Base-by-base conservation (phyloP, 2,113 vertebrate species). In the Lota lota region DNA sequence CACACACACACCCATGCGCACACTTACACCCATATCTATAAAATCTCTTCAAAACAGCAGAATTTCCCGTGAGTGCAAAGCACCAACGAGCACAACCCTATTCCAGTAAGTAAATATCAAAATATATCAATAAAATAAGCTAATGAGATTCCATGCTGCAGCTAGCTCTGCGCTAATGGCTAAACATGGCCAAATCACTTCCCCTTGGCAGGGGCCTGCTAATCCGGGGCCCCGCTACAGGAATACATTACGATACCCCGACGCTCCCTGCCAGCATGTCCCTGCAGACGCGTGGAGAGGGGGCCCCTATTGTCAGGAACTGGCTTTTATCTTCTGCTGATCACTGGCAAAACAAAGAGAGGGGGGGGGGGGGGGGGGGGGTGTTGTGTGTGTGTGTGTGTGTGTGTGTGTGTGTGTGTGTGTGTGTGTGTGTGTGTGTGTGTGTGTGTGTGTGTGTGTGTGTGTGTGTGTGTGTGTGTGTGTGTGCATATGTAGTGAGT, bases 271-370 rank as follows among this genome's bases (percentile, higher is more conserved):
- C 72, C 81, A 81, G 79, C 66, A 74, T 70, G 68, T 86, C 84
- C 74, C 82, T 61, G 75, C 67, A 73, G 81, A 85, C 79, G 60
- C 79, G 69, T 14, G 40, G 40, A 47, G 40, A 47, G 40, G 64
- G 22, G 67, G 77, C 83, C 75, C 72, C 79, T 71, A 59, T 73
- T 83, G 83, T 83, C 84, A 85, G 85, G 84, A 86, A 86, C 70
- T 56, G 81, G 75, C 83, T 86, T 83, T 89, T 86, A 87, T 89
- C 84, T 85, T 83, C 70, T 70, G 76, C 84, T 81, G 80, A 89
- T 89, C 85, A 81, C 58, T 36, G 11, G 70, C 76, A 74, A 85
- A 83, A 86, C 81, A 87, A 83, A 84, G 78, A 83, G 68, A 67
- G 20, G 10, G 71, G 11, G 61, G 28, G 61, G 61, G 28, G 18